Evolutionary conservation across 2,888 invertebrate genomes (phyloP).

Genomic region (Lagria hirta): DNA sequence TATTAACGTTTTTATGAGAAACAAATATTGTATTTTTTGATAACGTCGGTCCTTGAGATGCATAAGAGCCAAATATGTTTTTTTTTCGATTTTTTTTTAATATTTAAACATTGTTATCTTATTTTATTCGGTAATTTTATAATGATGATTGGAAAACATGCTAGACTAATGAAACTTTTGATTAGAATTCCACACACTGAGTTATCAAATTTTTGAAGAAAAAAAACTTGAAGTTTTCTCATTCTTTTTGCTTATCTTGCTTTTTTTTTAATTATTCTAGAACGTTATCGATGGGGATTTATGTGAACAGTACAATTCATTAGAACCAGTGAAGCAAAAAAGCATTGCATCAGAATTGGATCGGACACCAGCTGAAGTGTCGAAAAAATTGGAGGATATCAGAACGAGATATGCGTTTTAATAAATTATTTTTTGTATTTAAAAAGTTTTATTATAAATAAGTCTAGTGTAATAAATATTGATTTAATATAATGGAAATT

Average conservation of each 20-base stretch:
- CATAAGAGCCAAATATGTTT: too few relatives aligned
- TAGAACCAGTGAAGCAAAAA: slow-evolving; percentile 92
- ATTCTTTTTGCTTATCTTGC: slow-evolving; percentile 4
- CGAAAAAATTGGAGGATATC: slow-evolving; percentile 98
- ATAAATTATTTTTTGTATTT: slow-evolving; percentile 40
- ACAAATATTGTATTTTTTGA: too few relatives aligned
- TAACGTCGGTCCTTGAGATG: too few relatives aligned
- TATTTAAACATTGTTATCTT: too few relatives aligned
- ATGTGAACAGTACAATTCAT: slow-evolving; percentile 97
- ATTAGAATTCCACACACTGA: slow-evolving; percentile 19
- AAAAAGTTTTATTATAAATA: too few relatives aligned
- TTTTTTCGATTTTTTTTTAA: too few relatives aligned
- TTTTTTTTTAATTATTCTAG: slow-evolving; percentile 58
- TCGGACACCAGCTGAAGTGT: slow-evolving; percentile 93
- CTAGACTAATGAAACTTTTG: slow-evolving; percentile 52
- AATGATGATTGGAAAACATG: slow-evolving; percentile 36
- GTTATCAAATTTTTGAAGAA: slow-evolving; percentile 12
- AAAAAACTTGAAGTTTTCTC: background rate
- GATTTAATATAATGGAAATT: slow-evolving; percentile 18
- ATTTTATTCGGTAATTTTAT: slow-evolving; percentile 3
- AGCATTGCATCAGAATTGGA: slow-evolving; percentile 94
- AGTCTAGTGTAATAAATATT: too few relatives aligned
- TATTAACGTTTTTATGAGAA: too few relatives aligned
- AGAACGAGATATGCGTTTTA: slow-evolving; percentile 98
- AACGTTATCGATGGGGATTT: slow-evolving; percentile 98